Evolutionary conservation across 2,888 invertebrate species (phyloP), one percentile per base, ranked within the genome.

Genomic region (Colostygia pectinataria): DNA sequence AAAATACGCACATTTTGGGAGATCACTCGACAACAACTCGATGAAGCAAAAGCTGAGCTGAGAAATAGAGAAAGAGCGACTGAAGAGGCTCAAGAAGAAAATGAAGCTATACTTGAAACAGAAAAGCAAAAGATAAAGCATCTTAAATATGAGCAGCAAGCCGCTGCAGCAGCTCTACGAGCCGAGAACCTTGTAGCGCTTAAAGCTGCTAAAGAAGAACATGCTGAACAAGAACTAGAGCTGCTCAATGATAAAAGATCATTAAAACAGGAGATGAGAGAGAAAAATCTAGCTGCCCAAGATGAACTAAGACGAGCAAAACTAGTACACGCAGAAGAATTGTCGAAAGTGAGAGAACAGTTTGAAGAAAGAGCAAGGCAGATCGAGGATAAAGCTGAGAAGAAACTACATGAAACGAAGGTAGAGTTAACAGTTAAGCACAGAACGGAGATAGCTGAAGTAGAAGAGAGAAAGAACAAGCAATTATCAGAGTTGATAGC

Each of bases 1-100:
- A 98, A 98, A 85, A 92, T 98, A 9, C 93, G 97, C 61, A 97
- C 97, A 2, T 98, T 98, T 77, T 99, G 98, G 98, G 98, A 98
- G 83, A 97, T 98, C 43, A 96, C 98, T 0, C 93, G 96, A 60
- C 94, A 95, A 65, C 97, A 98, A 74, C 84, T 98, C 29, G 97
- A 98, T 70, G 96, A 97, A 86, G 93, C 93, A 7, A 93, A 94
- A 72, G 95, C 96, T 3, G 91, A 92, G 66, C 74, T 94, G 8
- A 88, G 94, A 89, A 89, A 91, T 12, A 87, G 83, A 59, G 91
- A 98, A 74, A 91, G 96, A 61, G 97, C 97, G 60, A 95, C 97
- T 61, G 97, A 98, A 83, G 95, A 97, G 80, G 92, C 95, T 0
- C 94, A 95, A 61, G 97, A 97, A 74, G 93, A 95, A 67, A 97